Evolutionary conservation across 2,888 invertebrate species (phyloP).

Genomic region (Meliscaeva auricollis): DNA sequence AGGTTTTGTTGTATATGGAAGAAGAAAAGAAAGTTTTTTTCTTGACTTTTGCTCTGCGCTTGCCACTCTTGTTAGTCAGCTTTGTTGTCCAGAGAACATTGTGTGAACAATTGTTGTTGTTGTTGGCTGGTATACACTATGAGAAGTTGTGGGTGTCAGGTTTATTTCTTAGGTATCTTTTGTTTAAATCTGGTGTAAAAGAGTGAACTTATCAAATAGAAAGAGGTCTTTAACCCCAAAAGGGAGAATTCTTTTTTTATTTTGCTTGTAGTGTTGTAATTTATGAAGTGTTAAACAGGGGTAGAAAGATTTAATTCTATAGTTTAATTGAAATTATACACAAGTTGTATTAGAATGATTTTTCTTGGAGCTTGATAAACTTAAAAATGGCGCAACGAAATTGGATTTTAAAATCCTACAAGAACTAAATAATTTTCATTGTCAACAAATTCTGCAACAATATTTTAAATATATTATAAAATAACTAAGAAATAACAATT

Average conservation of each 20-base stretch:
- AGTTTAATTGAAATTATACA: no score
- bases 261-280: neutral
- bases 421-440: no score
- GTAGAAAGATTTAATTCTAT: no score
- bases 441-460: no score
- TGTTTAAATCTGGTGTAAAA: constrained; percentile 38
- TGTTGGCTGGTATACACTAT: neutral
- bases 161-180: constrained; percentile 25
- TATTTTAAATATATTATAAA: no score
- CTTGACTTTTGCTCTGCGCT: constrained; percentile 46
- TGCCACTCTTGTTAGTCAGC: constrained; percentile 18
- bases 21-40: constrained; percentile 19
- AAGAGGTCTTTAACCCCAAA: constrained; percentile 30
- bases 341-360: no score
- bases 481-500: no score
- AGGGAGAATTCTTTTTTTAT: neutral
- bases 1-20: neutral
- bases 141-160: constrained; percentile 14
- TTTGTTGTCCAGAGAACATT: constrained; percentile 18
- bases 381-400: no score
- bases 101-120: constrained; percentile 14
- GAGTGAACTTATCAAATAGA: constrained; percentile 23
- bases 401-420: no score
- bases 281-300: constrained; percentile 3
- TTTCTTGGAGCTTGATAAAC: no score